Conservation (phyloP, 2,113 vertebrate genomes). For the Calypte anna region DNA sequence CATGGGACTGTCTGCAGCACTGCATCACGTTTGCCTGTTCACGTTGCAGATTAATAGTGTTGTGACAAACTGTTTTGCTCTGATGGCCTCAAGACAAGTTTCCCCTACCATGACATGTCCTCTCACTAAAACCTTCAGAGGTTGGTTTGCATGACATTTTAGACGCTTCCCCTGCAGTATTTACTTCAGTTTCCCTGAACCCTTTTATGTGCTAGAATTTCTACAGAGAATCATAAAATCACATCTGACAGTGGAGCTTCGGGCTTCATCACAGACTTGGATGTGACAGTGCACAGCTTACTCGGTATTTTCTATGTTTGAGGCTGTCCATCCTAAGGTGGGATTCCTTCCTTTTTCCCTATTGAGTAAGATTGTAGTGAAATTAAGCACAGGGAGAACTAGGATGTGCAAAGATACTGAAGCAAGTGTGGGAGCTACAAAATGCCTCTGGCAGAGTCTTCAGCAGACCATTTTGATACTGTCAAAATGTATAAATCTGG, state of each 20-base stretch:
- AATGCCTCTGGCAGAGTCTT: neutral
- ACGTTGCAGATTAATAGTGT: neutral
- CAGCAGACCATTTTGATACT: neutral
- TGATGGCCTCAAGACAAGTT: neutral
- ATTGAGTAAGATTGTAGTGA: neutral
- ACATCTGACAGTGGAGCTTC: neutral
- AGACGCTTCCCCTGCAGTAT: neutral
- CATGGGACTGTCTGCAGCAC: neutral
- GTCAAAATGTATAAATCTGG: conserved; percentile 24
- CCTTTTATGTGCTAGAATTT: neutral
- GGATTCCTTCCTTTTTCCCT: neutral
- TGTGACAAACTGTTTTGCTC: neutral
- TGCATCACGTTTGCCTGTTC: rapidly evolving
- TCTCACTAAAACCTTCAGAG: neutral
- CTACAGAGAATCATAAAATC: neutral
- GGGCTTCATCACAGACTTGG: neutral
- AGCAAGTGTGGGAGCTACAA: neutral
- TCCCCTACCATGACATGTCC: neutral
- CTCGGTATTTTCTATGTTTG: neutral
- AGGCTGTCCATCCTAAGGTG: neutral
- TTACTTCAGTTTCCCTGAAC: neutral
- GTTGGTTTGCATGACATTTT: neutral
- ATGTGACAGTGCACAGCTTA: neutral
- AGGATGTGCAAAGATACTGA: neutral
- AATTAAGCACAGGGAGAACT: neutral